These are phyloP conservation scores for Drosophila sp. DNA, from an alignment of 1,140 invertebrate species.

Conservation along the genomic window DNA sequence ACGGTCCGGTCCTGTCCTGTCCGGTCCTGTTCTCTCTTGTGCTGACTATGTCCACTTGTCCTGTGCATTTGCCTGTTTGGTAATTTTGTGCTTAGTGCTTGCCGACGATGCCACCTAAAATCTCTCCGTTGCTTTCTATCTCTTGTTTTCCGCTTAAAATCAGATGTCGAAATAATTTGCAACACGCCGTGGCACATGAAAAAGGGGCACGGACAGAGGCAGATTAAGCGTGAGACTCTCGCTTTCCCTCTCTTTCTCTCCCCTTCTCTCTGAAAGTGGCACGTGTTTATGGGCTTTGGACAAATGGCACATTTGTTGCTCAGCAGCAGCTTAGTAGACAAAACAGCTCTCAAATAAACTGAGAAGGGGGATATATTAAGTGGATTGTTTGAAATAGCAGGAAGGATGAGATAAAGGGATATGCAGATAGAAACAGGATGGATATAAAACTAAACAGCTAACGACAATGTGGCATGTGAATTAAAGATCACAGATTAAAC, in stretches of 20 bases:
- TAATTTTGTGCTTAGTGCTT: constrained; percentile 78
- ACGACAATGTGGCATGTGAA: not conserved
- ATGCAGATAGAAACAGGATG: not conserved
- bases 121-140: constrained; percentile 56
- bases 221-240: constrained; percentile 3
- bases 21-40: no score
- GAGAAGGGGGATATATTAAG: not conserved
- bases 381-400: constrained; percentile 25
- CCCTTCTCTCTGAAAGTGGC: constrained; percentile 62
- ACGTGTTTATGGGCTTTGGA: constrained; percentile 75
- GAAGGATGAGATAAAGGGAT: not conserved
- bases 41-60: constrained; percentile 29
- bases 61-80: constrained; percentile 67
- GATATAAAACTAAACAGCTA: constrained; percentile 1
- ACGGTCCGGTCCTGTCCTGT: not conserved
- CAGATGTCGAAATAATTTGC: constrained; percentile 83
- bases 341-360: constrained; percentile 21
- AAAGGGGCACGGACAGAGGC: not conserved
- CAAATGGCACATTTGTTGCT: constrained; percentile 61
- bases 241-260: no score
- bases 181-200: constrained; percentile 75
- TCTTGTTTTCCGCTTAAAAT: constrained; percentile 84
- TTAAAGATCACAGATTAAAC: constrained; percentile 8
- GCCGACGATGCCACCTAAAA: constrained; percentile 43
- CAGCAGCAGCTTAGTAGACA: constrained; percentile 43